Evolutionary conservation across 1,140 invertebrate species (phyloP), one percentile per base, ranked within the genome.

Genomic region (Wasmannia auropunctata): DNA sequence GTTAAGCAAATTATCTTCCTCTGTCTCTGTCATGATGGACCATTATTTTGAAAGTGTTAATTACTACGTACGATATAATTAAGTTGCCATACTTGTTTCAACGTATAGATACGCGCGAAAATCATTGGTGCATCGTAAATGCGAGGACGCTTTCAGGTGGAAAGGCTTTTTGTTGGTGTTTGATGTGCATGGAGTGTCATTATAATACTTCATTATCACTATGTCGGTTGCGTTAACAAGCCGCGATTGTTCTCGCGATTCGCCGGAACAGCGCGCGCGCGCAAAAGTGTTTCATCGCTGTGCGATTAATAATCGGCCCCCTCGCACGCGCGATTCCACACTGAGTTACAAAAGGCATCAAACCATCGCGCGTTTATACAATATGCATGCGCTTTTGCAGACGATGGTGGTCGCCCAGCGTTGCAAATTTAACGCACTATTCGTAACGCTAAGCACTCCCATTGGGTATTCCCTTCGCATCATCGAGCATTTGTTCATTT

Each of bases 151-250:
- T 83, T 25, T 43, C 51, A n/a, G 62, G 22, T 10, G 62, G 31
- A 65, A n/a, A 19, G 40, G 25, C 51, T 74, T 74, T 83, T 83
- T 72, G 51, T 74, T 46, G 14, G 37, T 25, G 51, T 25, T n/a
- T 37, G 19, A 22, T n/a, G 43, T 54, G 22, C 51, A 54, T 58
- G n/a, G 37, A 70, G 67, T 60, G 79, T 83, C 79, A 74, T 83
- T 83, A 83, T 83, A 83, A 83, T 74, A 83, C 79, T 83, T 83
- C 67, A 83, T 83, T 83, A 81, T 56, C 65, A 28, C 65, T 34
- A 70, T 72, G 67, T 72, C 31, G 79, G 79, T 74, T 58, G 79
- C 79, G 67, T 83, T 83, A 83, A 83, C 79, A 83, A 83, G 79
- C 79, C 79, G 37, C 79, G 79, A 83, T 83, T 83, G 79, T 83